phyloP scores from a whole-genome alignment of 2,113 vertebrate genomes.

The Petrocephalus microphthalmus region DNA sequence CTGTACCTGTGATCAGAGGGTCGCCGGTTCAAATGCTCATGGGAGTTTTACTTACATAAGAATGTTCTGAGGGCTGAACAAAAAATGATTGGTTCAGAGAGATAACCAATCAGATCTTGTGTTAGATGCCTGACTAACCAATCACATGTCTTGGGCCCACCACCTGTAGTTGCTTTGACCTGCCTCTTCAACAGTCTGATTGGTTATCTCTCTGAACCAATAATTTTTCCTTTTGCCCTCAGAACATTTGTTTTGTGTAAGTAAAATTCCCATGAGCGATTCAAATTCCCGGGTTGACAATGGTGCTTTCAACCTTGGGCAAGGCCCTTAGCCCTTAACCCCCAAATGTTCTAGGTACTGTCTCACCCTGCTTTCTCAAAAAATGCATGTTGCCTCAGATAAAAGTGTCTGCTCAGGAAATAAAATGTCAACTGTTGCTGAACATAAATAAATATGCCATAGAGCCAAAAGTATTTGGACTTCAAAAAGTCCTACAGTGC shows the following conservation, averaged over 20 bases:
- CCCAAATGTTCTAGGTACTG: background rate
- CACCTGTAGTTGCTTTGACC: too few species aligned
- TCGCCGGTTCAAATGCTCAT: background rate
- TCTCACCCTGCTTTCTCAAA: background rate
- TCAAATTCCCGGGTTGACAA: background rate
- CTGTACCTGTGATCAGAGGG: background rate
- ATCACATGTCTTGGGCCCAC: too few species aligned
- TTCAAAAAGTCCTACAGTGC: background rate
- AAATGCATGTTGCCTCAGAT: background rate
- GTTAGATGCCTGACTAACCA: too few species aligned
- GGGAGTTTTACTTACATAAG: background rate
- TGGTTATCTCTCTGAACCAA: too few species aligned
- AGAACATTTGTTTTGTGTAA: too few species aligned
- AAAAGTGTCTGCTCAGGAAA: background rate
- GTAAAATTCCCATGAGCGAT: background rate
- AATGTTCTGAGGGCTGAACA: too few species aligned
- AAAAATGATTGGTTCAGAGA: too few species aligned
- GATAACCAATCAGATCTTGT: too few species aligned
- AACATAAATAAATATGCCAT: background rate
- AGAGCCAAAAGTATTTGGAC: background rate
- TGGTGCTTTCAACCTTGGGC: background rate
- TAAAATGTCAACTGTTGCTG: background rate
- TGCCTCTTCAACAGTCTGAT: too few species aligned
- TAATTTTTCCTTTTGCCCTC: too few species aligned
- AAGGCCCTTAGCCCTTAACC: background rate